Percentiles rank a stretch among this genome's conserved stretches.
Evolutionary conservation across 2,888 invertebrate species (phyloP).

Genomic region (Plagodis pulveraria): DNA sequence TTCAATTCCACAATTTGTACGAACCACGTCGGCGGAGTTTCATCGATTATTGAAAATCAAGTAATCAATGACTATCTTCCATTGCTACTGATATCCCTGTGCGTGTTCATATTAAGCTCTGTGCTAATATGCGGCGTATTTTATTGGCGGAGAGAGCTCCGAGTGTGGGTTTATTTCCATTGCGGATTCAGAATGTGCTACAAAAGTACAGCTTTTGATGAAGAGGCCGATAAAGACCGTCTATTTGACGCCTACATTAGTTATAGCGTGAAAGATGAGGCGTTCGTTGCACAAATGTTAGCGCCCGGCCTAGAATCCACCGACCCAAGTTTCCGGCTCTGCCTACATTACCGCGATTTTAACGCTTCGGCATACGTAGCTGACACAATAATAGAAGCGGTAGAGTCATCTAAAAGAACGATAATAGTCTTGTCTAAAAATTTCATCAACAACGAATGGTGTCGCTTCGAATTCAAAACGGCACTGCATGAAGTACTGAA

Average conservation of each 20-base stretch:
- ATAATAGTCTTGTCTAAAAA: constrained; percentile 96
- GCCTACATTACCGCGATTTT: constrained; percentile 96
- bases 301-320: constrained; percentile 94
- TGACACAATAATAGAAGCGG: constrained; percentile 96
- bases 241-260: constrained; percentile 98
- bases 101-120: constrained; percentile 91
- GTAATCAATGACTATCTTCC: constrained; percentile 94
- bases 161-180: constrained; percentile 94
- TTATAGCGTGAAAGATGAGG: constrained; percentile 96
- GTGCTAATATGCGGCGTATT: constrained; percentile 91
- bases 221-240: constrained; percentile 92
- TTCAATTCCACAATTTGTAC: constrained; percentile 92
- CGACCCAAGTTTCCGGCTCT: constrained; percentile 93
- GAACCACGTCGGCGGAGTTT: constrained; percentile 88
- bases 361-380: constrained; percentile 95
- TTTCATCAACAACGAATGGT: constrained; percentile 98
- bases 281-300: constrained; percentile 94
- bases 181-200: constrained; percentile 95
- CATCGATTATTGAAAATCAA: constrained; percentile 89
- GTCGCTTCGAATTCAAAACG: constrained; percentile 96
- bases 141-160: constrained; percentile 92
- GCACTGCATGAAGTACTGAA: constrained; percentile 96
- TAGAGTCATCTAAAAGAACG: constrained; percentile 95
- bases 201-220: constrained; percentile 91
- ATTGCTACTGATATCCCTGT: constrained; percentile 90